A percentile compares a stretch with the other conserved stretches of the same genome.
These are phyloP conservation scores for Plodia interpunctella DNA, from an alignment of 1,140 invertebrate genomes.

Conservation along the genomic window DNA sequence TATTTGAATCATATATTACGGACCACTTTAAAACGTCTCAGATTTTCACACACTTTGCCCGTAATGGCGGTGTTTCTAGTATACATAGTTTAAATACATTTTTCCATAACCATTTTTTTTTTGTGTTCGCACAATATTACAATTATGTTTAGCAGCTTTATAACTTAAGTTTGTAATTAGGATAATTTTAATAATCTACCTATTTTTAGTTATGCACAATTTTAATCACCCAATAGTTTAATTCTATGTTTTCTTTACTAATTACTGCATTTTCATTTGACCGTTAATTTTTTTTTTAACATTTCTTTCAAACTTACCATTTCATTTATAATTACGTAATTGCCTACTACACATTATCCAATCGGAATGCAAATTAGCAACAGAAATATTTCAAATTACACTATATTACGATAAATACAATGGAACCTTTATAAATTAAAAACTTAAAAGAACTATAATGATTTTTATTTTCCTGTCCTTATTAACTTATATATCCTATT, in stretches of 20 bases:
- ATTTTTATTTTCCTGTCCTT: constrained; percentile 34
- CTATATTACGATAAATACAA: constrained; percentile 73
- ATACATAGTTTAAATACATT: constrained; percentile 29
- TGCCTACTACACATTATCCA: constrained; percentile 74
- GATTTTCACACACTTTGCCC: neutral
- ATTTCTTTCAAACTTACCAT: constrained; percentile 40
- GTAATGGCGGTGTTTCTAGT: constrained; percentile 14
- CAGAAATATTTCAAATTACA: constrained; percentile 70
- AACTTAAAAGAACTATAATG: constrained; percentile 42
- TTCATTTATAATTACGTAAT: constrained; percentile 63
- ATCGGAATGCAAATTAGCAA: constrained; percentile 63
- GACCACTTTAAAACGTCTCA: neutral
- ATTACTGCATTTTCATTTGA: constrained; percentile 30
- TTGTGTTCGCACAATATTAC: constrained; percentile 24
- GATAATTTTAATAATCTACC: constrained; percentile 61
- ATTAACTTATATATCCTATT: neutral
- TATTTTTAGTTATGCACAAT: constrained; percentile 66
- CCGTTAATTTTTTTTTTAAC: constrained; percentile 34
- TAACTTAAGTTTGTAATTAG: constrained; percentile 62
- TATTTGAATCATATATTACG: neutral
- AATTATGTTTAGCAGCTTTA: constrained; percentile 66
- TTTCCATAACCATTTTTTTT: constrained; percentile 24
- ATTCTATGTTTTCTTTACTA: constrained; percentile 46
- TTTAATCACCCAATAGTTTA: constrained; percentile 57
- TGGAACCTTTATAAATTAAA: constrained; percentile 73